Conservation (phyloP, 2,888 invertebrate genomes). For the Caenorhabditis sp. region DNA sequence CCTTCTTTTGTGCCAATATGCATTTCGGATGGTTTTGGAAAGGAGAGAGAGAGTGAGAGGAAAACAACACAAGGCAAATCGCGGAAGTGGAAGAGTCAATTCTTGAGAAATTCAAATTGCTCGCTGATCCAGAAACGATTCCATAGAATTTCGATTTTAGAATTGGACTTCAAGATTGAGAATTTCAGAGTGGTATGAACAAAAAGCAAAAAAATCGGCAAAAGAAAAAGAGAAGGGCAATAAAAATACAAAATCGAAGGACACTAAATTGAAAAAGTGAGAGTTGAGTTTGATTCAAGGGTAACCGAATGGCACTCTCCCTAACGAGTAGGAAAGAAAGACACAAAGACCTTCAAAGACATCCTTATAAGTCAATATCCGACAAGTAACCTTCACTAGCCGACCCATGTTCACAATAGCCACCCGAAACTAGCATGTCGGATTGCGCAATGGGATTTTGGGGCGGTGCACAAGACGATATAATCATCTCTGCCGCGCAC, state of each 20-base stretch:
- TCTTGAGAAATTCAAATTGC: slow-evolving; percentile 45
- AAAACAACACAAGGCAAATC: slow-evolving; percentile 41
- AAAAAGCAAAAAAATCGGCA: neutral
- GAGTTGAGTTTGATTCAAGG: slow-evolving; percentile 42
- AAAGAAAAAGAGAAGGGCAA: slow-evolving; percentile 20
- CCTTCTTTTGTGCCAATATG: slow-evolving; percentile 33
- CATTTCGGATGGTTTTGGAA: slow-evolving; percentile 45
- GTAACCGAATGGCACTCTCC: slow-evolving; percentile 36
- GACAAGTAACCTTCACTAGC: slow-evolving; percentile 55
- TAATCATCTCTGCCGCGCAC: slow-evolving; percentile 59
- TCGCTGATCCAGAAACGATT: slow-evolving; percentile 55
- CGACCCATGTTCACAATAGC: slow-evolving; percentile 55
- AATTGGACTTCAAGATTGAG: neutral
- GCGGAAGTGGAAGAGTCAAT: slow-evolving; percentile 36
- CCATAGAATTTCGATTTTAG: slow-evolving; percentile 24
- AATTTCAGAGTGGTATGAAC: slow-evolving; percentile 19
- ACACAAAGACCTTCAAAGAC: slow-evolving; percentile 45
- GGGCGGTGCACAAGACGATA: slow-evolving; percentile 55
- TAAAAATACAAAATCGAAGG: slow-evolving; percentile 4
- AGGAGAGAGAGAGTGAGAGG: neutral
- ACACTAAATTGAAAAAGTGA: slow-evolving; percentile 27
- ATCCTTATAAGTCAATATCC: slow-evolving; percentile 59
- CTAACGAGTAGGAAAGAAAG: slow-evolving; percentile 37
- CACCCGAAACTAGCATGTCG: slow-evolving; percentile 52
- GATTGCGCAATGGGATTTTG: slow-evolving; percentile 57